A percentile compares a stretch with the other conserved stretches of the same genome.
phyloP scores from a whole-genome alignment of 2,888 invertebrate species.

The Lamproptera curius region DNA sequence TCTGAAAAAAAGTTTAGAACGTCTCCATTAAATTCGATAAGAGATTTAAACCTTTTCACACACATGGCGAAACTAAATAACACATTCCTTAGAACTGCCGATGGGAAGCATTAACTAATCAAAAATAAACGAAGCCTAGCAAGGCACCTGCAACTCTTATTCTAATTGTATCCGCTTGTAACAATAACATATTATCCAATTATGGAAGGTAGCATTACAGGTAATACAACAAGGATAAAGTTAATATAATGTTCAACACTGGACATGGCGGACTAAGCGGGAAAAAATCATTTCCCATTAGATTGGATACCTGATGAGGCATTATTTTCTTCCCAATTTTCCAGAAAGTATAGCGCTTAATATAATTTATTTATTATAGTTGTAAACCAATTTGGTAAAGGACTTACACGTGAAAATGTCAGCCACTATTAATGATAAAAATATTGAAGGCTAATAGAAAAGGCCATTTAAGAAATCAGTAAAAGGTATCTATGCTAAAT shows the following conservation, averaged over 20 bases:
- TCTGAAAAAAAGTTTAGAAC: no score
- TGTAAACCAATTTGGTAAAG: no score
- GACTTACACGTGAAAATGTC: no score
- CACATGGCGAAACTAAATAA: not conserved
- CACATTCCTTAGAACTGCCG: not conserved
- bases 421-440: no score
- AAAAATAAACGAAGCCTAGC: constrained; percentile 17
- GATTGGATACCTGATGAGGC: not conserved
- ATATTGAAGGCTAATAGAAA: no score
- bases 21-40: no score
- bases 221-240: constrained; percentile 1
- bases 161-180: constrained; percentile 17
- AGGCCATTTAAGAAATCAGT: no score
- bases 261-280: not conserved
- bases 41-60: no score
- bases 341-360: constrained; percentile 9
- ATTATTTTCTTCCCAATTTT: not conserved
- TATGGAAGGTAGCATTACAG: constrained; percentile 3
- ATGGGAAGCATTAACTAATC: constrained; percentile 12
- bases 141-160: constrained; percentile 11
- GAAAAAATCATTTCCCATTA: not conserved
- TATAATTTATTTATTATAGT: no score
- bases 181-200: constrained; percentile 12
- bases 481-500: no score
- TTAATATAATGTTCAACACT: not conserved